Base-by-base conservation (phyloP, 1,140 invertebrate genomes). In the Potamilus streckersoni region DNA sequence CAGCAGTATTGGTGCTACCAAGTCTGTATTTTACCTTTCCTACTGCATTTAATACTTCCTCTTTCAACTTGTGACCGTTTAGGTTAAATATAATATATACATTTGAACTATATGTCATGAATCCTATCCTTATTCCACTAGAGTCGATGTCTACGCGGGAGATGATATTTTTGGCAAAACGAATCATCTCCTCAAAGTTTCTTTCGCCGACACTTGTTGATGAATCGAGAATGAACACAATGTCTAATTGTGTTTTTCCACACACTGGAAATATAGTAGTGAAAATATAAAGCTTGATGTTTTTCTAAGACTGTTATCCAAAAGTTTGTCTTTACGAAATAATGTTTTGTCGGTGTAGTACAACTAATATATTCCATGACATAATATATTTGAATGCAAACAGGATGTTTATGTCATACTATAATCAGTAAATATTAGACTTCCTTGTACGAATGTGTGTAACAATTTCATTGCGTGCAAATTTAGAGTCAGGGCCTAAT, bases 201-300 rank as follows among this genome's bases (percentile, higher is more conserved):
- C 66, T 59, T 71, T 70, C 62, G 20, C 76, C 77, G 57, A 85
- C 79, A 56, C 84, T 85, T n/a, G 82, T 79, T 15, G 85, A 86
- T 14, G 84, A 77, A 62, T 86, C 85, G 69, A 86, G 58, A 2
- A 80, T 59, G 23, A 84, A 80, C 13, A 82, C 77, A 19, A 83
- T 27, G 59, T 83, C 80, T 20, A 76, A 60, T 20, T 74, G 71
- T 0, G 23, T 27, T 23, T 64, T 65, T 16, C 58, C 38, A 67
- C 73, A 74, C 14, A 69, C 73, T 74, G 73, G 55, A 74, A 74
- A 57, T 16, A 73, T 60, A 73, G 56, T 60, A 67, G 27, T 5
- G 67, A 31, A 49, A 49, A 49, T 49, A 49, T 49, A 49, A 49
- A 49, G 38, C 38, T 49, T 6, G 11, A 49, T 49, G 2, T 49